phyloP scores from a whole-genome alignment of 2,113 vertebrate genomes.

The Lota lota region DNA sequence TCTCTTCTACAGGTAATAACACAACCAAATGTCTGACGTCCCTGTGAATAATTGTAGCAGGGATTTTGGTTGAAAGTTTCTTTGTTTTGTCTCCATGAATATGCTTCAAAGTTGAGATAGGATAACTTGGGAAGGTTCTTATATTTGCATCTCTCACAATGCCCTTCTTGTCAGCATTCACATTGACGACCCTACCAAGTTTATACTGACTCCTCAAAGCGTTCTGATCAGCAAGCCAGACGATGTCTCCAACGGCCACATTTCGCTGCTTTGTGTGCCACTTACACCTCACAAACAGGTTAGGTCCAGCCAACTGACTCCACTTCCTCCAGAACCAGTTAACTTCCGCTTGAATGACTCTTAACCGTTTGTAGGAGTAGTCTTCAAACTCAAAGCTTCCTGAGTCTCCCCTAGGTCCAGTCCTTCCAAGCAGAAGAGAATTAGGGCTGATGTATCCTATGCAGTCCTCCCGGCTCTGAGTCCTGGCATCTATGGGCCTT shows the following conservation, averaged over 20 bases:
- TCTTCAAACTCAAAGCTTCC: conserved; percentile 21
- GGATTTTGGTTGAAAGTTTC: not conserved
- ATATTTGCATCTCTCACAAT: conserved; percentile 22
- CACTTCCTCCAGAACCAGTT: conserved; percentile 17
- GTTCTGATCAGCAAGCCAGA: conserved; percentile 30
- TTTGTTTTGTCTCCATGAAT: not conserved
- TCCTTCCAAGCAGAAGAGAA: conserved; percentile 22
- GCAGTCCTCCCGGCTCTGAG: too few relatives aligned
- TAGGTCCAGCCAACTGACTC: conserved; percentile 29
- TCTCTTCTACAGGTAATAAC: not conserved
- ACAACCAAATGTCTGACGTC: conserved; percentile 11
- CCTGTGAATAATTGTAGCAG: conserved; percentile 6
- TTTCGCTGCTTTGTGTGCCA: conserved; percentile 27
- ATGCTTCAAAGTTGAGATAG: not conserved
- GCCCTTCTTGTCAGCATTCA: conserved; percentile 10
- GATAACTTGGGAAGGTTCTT: conserved; percentile 16
- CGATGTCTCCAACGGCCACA: conserved; percentile 17
- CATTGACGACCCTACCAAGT: conserved; percentile 19
- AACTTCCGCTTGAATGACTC: conserved; percentile 22
- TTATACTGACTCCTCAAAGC: conserved; percentile 7
- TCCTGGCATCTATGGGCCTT: too few relatives aligned
- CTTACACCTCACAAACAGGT: conserved; percentile 31
- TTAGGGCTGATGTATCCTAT: too few relatives aligned
- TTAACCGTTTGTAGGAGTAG: conserved; percentile 30
- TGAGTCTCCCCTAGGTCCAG: conserved; percentile 8